A percentile compares a stretch with the other conserved stretches of the same genome.
Conservation (phyloP, 2,113 vertebrate genomes). For the Crotalus horridus region DNA sequence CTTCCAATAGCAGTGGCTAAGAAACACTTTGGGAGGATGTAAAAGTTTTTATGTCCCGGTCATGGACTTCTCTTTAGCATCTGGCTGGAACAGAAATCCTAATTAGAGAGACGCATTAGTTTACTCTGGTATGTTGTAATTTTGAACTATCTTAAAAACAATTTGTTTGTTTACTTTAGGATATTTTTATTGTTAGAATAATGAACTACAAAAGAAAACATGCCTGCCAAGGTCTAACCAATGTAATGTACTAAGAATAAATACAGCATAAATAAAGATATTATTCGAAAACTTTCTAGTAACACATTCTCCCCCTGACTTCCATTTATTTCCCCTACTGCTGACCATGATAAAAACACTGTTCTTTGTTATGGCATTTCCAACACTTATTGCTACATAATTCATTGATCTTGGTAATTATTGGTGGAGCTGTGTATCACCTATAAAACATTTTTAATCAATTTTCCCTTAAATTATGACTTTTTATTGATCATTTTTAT, state of each 20-base stretch:
- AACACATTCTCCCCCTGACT: not conserved
- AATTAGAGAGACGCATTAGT: not conserved
- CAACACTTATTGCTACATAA: not conserved
- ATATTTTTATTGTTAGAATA: not conserved
- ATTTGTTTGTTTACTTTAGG: not conserved
- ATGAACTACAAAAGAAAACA: not conserved
- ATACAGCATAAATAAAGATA: not conserved
- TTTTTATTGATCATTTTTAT: not conserved
- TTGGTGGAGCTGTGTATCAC: not conserved
- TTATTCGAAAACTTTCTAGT: not conserved
- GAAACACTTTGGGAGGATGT: not conserved
- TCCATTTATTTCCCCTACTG: not conserved
- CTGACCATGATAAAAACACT: not conserved
- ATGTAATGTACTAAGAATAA: not conserved
- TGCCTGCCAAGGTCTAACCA: not conserved
- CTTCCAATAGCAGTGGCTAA: not conserved
- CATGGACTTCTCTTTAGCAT: not conserved
- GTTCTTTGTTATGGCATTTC: not conserved
- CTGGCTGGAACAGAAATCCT: not conserved
- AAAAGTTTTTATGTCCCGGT: not conserved
- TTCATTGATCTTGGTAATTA: not conserved
- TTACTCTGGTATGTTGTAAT: not conserved
- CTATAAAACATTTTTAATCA: not conserved
- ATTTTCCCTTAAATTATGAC: not conserved
- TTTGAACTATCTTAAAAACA: not conserved